These are phyloP conservation scores for Pyrrhosoma nymphula DNA, from an alignment of 2,888 invertebrate species.

Conservation along the genomic window DNA sequence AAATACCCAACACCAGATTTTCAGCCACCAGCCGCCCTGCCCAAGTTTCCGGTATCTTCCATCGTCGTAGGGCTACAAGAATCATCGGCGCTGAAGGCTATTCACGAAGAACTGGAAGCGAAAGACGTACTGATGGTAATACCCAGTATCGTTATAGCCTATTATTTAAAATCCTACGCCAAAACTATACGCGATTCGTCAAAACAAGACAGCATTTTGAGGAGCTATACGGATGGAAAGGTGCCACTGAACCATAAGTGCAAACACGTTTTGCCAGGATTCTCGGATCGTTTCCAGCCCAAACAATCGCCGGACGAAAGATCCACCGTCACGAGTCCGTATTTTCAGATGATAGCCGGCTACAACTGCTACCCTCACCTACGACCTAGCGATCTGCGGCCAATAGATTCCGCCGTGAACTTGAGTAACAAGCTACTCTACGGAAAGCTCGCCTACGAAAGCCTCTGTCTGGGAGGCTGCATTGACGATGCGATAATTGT, in stretches of 20 bases:
- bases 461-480: conserved; percentile 80
- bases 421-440: conserved; percentile 75
- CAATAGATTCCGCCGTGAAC: conserved; percentile 80
- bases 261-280: background rate
- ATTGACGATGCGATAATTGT: conserved; percentile 81
- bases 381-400: no score
- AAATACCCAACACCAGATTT: conserved; percentile 79
- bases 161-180: conserved; percentile 81
- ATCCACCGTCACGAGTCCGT: background rate
- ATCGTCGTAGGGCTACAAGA: conserved; percentile 79
- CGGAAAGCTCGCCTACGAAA: conserved; percentile 81
- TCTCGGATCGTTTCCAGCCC: background rate
- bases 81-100: conserved; percentile 76
- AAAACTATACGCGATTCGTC: conserved; percentile 76
- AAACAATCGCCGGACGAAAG: background rate
- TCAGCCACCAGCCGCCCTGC: conserved; percentile 77
- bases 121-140: conserved; percentile 78
- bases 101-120: conserved; percentile 78
- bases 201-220: background rate
- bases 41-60: conserved; percentile 77
- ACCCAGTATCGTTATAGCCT: conserved; percentile 81
- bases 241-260: background rate
- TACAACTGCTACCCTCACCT: background rate
- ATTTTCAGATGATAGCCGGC: background rate
- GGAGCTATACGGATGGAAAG: background rate